Evolutionary conservation across 2,113 vertebrate species (phyloP).

Genomic region (Bambusicola thoracicus): DNA sequence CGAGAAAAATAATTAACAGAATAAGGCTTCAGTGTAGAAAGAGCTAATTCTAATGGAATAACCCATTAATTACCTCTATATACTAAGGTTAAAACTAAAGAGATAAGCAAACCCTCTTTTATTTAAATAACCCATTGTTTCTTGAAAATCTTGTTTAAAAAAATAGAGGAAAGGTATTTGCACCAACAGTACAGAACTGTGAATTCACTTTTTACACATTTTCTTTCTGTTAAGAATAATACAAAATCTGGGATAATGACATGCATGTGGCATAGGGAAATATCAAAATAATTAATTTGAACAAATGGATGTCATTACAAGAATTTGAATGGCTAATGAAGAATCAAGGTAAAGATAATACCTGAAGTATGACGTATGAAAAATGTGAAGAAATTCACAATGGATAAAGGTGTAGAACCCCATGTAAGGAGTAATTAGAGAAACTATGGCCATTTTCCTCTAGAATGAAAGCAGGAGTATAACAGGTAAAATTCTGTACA

Average conservation of each 20-base stretch:
- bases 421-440: background rate
- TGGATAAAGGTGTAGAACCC: background rate
- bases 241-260: background rate
- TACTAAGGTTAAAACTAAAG: background rate
- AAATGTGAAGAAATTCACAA: background rate
- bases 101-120: fast-evolving
- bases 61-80: background rate
- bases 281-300: background rate
- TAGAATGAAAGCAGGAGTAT: background rate
- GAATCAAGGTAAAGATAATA: background rate
- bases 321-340: background rate
- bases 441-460: background rate
- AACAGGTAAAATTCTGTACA: background rate
- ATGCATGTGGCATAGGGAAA: background rate
- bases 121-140: background rate
- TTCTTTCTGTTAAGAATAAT: background rate
- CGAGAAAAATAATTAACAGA: background rate
- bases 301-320: background rate
- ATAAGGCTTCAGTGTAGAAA: background rate
- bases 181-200: background rate
- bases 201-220: background rate
- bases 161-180: background rate
- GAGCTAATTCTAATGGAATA: background rate
- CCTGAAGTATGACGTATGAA: background rate
- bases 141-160: background rate